Percentiles rank a stretch among this genome's conserved stretches.
Evolutionary conservation across 2,113 vertebrate genomes (phyloP).

Genomic region (Pan paniscus): DNA sequence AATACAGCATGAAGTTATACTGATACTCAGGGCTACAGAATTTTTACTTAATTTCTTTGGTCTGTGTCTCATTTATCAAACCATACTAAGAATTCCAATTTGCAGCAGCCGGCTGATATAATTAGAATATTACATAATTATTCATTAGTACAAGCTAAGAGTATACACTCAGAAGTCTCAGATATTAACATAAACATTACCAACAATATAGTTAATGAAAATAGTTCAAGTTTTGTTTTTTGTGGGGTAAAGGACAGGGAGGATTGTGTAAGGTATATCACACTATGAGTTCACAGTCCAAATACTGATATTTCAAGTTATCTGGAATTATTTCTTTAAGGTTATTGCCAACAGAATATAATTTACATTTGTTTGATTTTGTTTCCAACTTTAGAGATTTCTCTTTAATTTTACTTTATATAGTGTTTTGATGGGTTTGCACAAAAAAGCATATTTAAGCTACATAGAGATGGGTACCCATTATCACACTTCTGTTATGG

Average conservation of each 20-base stretch:
- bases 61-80: background rate
- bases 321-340: background rate
- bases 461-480: background rate
- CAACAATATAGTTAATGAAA: background rate
- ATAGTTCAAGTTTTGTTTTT: background rate
- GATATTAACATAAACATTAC: background rate
- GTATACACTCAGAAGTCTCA: background rate
- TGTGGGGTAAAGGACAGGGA: too few relatives aligned
- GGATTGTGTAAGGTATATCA: background rate
- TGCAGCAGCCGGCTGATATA: background rate
- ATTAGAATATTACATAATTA: background rate
- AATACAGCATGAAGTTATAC: background rate
- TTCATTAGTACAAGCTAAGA: background rate
- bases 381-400: background rate
- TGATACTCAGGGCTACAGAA: background rate
- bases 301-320: background rate
- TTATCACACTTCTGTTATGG: background rate
- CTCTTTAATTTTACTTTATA: background rate
- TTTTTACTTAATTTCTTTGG: slow-evolving; percentile 14
- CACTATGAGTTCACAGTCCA: background rate
- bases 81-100: background rate
- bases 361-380: background rate
- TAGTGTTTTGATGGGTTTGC: background rate
- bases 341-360: background rate
- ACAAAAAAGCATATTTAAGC: background rate